phyloP scores from a whole-genome alignment of 2,797 vertebrate species.

The Crenuchus spilurus region DNA sequence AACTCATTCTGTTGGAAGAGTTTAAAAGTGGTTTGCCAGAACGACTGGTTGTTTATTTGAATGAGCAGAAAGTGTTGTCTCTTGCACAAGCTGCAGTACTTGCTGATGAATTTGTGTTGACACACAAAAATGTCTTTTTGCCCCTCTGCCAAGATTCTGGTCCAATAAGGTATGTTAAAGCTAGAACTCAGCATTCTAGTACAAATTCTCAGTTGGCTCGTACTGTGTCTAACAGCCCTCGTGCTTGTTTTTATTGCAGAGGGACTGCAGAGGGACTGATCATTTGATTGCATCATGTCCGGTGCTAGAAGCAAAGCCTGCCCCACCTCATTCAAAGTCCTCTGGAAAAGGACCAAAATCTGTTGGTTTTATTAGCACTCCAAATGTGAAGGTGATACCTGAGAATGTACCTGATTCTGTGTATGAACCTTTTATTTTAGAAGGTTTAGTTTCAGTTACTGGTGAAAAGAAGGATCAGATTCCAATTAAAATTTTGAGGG shows the following conservation, averaged over 20 bases:
- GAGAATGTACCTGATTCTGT: too few relatives aligned
- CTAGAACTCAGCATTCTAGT: background rate
- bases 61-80: background rate
- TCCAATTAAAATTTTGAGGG: too few relatives aligned
- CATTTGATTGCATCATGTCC: slow-evolving; percentile 2
- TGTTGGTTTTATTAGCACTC: too few relatives aligned
- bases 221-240: background rate
- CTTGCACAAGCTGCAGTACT: background rate
- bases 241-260: slow-evolving; percentile 1
- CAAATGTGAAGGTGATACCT: too few relatives aligned
- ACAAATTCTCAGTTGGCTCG: background rate
- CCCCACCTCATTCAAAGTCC: background rate
- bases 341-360: too few relatives aligned
- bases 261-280: background rate
- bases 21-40: background rate
- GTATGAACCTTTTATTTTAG: background rate
- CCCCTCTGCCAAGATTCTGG: background rate
- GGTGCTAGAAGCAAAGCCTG: background rate
- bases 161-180: background rate
- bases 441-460: background rate
- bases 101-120: background rate
- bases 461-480: background rate
- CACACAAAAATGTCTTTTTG: background rate
- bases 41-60: background rate
- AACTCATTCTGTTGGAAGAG: background rate